Evolutionary conservation across 1,140 invertebrate species (phyloP), one percentile per base, ranked within the genome.

Genomic region (Rhyzopertha dominica): DNA sequence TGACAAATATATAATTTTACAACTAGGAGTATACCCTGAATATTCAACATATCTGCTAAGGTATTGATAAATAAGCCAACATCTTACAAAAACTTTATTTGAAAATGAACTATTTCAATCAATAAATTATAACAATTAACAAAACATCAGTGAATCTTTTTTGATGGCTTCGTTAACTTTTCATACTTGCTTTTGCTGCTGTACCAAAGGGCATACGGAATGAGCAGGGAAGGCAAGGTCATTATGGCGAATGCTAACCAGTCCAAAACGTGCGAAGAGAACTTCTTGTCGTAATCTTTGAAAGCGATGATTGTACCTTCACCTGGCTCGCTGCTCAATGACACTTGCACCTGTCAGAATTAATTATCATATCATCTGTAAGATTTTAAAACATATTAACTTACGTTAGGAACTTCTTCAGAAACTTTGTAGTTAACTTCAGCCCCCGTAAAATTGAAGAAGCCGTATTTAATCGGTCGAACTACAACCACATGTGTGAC

Each of bases 201-300:
- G 65, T 83, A 93, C 92, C 93, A 98, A 32, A 98, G 73, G 17
- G 85, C 79, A 67, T 94, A 92, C 19, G 95, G 95, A 69, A 97
- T 92, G n/a, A 83, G 84, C 10, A 98, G 71, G 2, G 92, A 94
- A 34, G 95, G 94, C 32, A 97, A 71, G 25, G 92, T 91, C 91
- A 98, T 96, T 5, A 98, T 79, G 40, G 90, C 91, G 71, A 98
- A 99, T 19, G 92, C 89, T 32, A 84, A 74, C 95, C 95, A 99
- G 67, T 98, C 94, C 40, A 95, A 86, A 62, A 93, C 84, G 74
- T 97, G 95, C 22, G 93, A 94, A 39, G 94, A 98, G 74, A 98
- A 99, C 66, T 93, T 91, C 66, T 95, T 90, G 68, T 98, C 92
- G 67, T 93, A 99, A 69, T 98, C 95, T 62, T 86, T 86, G 72